A percentile compares a stretch with the other conserved stretches of the same genome.
Conservation (phyloP, 2,797 vertebrate species). For the Eupleurogrammus muticus region DNA sequence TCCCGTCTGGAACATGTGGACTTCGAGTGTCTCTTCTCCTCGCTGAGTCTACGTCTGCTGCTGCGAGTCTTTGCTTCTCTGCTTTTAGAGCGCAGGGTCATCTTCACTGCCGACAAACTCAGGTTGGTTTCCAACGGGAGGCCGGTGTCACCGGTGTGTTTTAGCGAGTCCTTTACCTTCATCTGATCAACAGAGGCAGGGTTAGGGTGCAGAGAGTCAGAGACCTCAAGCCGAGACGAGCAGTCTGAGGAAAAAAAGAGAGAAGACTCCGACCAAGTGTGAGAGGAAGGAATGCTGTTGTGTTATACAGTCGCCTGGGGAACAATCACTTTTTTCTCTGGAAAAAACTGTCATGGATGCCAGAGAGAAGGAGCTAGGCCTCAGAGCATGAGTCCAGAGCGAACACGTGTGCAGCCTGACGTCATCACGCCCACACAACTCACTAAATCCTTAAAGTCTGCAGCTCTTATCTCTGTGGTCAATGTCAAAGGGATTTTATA, state of each 20-base stretch:
- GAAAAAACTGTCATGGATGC: constrained; percentile 79
- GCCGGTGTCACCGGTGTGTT: too few relatives aligned
- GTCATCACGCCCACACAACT: constrained; percentile 33
- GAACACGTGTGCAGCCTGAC: constrained; percentile 55
- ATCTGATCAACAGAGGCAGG: background rate
- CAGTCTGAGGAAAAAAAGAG: constrained; percentile 46
- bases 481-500: constrained; percentile 10
- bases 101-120: constrained; percentile 97
- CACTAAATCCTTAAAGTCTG: constrained; percentile 24
- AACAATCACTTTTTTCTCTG: constrained; percentile 74
- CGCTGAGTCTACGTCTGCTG: constrained; percentile 92
- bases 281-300: constrained; percentile 82
- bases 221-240: constrained; percentile 34
- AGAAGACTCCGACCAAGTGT: constrained; percentile 51
- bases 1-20: constrained; percentile 97
- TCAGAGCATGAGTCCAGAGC: constrained; percentile 40
- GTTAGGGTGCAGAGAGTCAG: constrained; percentile 26
- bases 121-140: constrained; percentile 82
- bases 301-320: constrained; percentile 78
- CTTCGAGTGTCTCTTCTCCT: constrained; percentile 95
- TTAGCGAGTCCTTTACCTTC: too few relatives aligned
- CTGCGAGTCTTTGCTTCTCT: constrained; percentile 96
- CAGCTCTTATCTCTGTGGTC: constrained; percentile 8
- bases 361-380: constrained; percentile 60
- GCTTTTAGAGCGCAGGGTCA: constrained; percentile 95